These are phyloP conservation scores for Solen grandis DNA, from an alignment of 1,140 invertebrate genomes.

Conservation along the genomic window DNA sequence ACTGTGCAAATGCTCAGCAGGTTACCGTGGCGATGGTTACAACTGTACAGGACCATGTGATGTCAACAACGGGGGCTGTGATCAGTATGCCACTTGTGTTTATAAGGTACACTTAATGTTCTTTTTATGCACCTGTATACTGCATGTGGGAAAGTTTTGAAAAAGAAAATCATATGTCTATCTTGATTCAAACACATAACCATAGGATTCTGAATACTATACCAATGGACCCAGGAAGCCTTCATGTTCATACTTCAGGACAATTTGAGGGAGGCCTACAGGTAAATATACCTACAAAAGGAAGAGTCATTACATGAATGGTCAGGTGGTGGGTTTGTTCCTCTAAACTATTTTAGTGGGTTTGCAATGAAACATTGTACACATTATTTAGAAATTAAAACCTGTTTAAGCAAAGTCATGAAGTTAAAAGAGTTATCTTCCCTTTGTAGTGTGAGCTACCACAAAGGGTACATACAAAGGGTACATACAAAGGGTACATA, in stretches of 20 bases:
- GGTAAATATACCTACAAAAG: not conserved
- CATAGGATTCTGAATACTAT: not conserved
- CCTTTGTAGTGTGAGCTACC: too few relatives aligned
- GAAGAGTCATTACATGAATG: too few relatives aligned
- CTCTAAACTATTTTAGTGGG: too few relatives aligned
- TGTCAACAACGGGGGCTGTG: constrained; percentile 45
- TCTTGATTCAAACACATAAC: not conserved
- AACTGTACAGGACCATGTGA: constrained; percentile 45
- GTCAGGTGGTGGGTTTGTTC: too few relatives aligned
- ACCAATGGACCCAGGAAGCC: not conserved
- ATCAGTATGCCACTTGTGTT: constrained; percentile 41
- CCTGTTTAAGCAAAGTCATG: too few relatives aligned
- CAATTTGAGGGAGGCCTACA: not conserved
- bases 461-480: too few relatives aligned
- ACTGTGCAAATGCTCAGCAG: constrained; percentile 27
- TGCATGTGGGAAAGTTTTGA: not conserved
- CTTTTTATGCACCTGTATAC: too few relatives aligned
- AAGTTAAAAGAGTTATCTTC: too few relatives aligned
- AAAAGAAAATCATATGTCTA: not conserved
- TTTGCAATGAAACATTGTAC: too few relatives aligned
- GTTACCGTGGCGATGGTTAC: constrained; percentile 23
- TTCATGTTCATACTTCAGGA: not conserved
- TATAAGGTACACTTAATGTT: constrained; percentile 28
- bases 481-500: too few relatives aligned
- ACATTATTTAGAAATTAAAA: too few relatives aligned